A percentile compares a stretch with the other conserved stretches of the same genome.
These are phyloP conservation scores for Brachyptera putata DNA, from an alignment of 2,888 invertebrate genomes.

Conservation along the genomic window DNA sequence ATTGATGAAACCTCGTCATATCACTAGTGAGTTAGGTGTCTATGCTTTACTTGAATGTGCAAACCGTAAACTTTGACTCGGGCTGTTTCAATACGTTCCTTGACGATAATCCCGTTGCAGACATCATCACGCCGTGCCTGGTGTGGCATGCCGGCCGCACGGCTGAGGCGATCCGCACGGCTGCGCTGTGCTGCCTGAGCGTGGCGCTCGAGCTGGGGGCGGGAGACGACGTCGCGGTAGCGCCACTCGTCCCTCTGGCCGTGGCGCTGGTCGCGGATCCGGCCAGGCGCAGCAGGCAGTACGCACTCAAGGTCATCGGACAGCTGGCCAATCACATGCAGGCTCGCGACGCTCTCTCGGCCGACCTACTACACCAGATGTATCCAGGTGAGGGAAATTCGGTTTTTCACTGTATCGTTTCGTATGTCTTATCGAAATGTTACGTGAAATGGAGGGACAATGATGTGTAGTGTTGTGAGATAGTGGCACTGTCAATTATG, in stretches of 20 bases:
- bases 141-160: slow-evolving; percentile 75
- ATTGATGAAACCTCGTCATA: no score
- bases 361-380: slow-evolving; percentile 55
- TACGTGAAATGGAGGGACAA: no score
- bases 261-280: slow-evolving; percentile 61
- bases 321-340: slow-evolving; percentile 46
- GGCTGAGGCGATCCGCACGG: slow-evolving; percentile 71
- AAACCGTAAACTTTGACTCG: no score
- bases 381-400: slow-evolving; percentile 58
- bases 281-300: slow-evolving; percentile 55
- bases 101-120: slow-evolving; percentile 45
- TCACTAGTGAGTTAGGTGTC: no score
- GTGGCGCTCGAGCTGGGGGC: slow-evolving; percentile 53
- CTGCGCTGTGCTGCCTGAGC: slow-evolving; percentile 68
- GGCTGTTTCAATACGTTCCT: no score
- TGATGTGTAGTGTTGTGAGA: no score
- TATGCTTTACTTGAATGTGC: no score
- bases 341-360: slow-evolving; percentile 43
- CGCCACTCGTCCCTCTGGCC: slow-evolving; percentile 54
- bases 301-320: slow-evolving; percentile 54
- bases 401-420: slow-evolving; percentile 17
- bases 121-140: slow-evolving; percentile 66
- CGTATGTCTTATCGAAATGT: background rate
- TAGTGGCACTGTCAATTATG: no score
- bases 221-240: slow-evolving; percentile 38